phyloP scores from a whole-genome alignment of 1,140 invertebrate genomes.

The Leguminivora glycinivorella region DNA sequence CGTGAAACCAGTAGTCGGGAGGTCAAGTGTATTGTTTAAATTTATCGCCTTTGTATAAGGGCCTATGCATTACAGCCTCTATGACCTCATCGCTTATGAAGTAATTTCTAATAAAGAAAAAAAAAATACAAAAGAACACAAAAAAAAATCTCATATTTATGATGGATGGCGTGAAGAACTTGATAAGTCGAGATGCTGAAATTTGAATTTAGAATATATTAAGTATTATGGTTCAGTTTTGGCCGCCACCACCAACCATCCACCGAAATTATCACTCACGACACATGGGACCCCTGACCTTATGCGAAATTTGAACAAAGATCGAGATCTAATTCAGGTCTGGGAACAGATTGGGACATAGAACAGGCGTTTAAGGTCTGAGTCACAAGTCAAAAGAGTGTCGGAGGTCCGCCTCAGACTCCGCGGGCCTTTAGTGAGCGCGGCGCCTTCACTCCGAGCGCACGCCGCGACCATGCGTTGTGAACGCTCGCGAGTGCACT shows the following conservation, averaged over 20 bases:
- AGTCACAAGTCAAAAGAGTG: slow-evolving; percentile 45
- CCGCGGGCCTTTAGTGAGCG: slow-evolving; percentile 53
- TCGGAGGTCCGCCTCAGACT: slow-evolving; percentile 31
- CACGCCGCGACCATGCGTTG: slow-evolving; percentile 59
- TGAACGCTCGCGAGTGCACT: slow-evolving; percentile 54
- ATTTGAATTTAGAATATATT: too few species aligned
- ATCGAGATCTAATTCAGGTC: slow-evolving; percentile 14
- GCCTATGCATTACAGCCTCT: not conserved
- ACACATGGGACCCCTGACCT: slow-evolving; percentile 15
- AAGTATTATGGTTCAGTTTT: too few species aligned
- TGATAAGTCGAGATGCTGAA: too few species aligned
- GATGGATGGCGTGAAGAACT: too few species aligned
- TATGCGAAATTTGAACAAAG: slow-evolving; percentile 8
- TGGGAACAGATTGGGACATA: slow-evolving; percentile 18
- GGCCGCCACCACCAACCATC: too few species aligned
- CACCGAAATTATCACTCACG: too few species aligned
- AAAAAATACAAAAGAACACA: not conserved
- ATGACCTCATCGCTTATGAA: not conserved
- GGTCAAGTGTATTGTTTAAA: slow-evolving; percentile 16
- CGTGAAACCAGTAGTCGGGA: slow-evolving; percentile 17
- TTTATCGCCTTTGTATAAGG: slow-evolving; percentile 1
- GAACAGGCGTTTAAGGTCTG: slow-evolving; percentile 5
- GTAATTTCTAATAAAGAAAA: not conserved
- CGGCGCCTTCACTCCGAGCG: slow-evolving; percentile 57
- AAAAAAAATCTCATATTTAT: not conserved